A percentile compares a stretch with the other conserved stretches of the same genome.
Evolutionary conservation across 2,797 vertebrate genomes (phyloP).

Genomic region (Enteromius radiatus): DNA sequence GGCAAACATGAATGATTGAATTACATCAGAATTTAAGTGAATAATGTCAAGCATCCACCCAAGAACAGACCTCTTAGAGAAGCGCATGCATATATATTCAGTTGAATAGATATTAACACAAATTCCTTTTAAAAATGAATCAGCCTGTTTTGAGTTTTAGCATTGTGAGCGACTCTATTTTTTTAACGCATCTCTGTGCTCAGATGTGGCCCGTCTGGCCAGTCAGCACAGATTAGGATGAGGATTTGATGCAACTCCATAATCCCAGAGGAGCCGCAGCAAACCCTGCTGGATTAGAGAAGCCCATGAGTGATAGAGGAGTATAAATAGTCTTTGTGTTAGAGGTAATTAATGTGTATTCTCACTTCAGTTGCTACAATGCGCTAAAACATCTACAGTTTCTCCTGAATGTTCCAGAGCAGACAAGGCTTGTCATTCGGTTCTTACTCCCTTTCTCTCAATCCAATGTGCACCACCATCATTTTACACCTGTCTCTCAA

Average conservation of each 20-base stretch:
- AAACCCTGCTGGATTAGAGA: constrained; percentile 50
- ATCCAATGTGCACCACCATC: constrained; percentile 10
- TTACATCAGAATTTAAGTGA: neutral
- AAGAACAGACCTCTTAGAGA: constrained; percentile 16
- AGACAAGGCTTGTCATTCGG: neutral
- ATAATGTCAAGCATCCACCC: constrained; percentile 19
- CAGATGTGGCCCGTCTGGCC: neutral
- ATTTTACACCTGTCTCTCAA: constrained; percentile 26
- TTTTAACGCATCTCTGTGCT: neutral
- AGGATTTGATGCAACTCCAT: constrained; percentile 67
- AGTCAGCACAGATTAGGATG: constrained; percentile 50
- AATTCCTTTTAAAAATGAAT: neutral
- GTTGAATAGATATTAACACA: neutral
- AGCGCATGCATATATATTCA: neutral
- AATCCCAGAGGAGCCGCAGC: constrained; percentile 63
- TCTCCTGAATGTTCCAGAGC: constrained; percentile 14
- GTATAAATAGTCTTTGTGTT: constrained; percentile 41
- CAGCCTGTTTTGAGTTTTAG: neutral
- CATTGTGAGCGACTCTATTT: neutral
- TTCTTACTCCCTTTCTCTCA: constrained; percentile 3
- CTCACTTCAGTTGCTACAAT: neutral
- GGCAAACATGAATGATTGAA: constrained; percentile 14
- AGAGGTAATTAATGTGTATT: constrained; percentile 27
- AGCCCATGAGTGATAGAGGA: constrained; percentile 57
- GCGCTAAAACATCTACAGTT: constrained; percentile 12